A percentile compares a stretch with the other conserved stretches of the same genome.
Conservation (phyloP, 2,113 vertebrate genomes). For the Arenaria interpres region DNA sequence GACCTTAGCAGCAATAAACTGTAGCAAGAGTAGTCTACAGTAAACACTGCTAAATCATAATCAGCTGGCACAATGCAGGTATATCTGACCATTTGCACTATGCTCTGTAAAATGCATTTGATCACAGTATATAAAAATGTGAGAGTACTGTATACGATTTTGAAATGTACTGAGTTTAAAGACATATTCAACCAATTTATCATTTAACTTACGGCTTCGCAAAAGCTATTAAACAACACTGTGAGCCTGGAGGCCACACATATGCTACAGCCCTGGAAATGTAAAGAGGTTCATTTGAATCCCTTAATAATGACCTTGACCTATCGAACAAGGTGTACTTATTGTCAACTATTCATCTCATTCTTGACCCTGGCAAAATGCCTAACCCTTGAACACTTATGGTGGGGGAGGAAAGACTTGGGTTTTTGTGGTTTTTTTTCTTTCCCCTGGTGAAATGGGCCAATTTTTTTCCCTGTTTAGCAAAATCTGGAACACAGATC, state of each 20-base stretch:
- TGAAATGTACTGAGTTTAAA: conserved; percentile 45
- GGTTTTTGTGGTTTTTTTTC: neutral
- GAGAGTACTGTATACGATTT: neutral
- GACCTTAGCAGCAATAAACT: conserved; percentile 51
- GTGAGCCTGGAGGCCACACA: conserved; percentile 59
- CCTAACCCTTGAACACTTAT: conserved; percentile 27
- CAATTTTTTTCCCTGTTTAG: conserved; percentile 72
- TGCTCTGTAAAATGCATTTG: neutral
- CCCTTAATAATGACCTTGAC: conserved; percentile 61
- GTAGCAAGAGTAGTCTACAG: neutral
- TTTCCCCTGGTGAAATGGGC: conserved; percentile 72
- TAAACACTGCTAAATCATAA: conserved; percentile 32
- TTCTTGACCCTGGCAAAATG: conserved; percentile 55
- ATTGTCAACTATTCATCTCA: conserved; percentile 64
- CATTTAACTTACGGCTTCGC: conserved; percentile 43
- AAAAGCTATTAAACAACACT: conserved; percentile 52
- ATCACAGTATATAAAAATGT: neutral
- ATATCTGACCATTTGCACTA: neutral
- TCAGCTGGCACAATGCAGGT: neutral
- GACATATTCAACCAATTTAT: conserved; percentile 33
- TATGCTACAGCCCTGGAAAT: conserved; percentile 41
- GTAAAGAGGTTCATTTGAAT: conserved; percentile 61
- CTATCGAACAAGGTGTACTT: conserved; percentile 1
- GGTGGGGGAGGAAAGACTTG: neutral
- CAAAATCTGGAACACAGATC: conserved; percentile 81